These are phyloP conservation scores for Anabas testudineus DNA, from an alignment of 2,797 vertebrate genomes.

Conservation along the genomic window DNA sequence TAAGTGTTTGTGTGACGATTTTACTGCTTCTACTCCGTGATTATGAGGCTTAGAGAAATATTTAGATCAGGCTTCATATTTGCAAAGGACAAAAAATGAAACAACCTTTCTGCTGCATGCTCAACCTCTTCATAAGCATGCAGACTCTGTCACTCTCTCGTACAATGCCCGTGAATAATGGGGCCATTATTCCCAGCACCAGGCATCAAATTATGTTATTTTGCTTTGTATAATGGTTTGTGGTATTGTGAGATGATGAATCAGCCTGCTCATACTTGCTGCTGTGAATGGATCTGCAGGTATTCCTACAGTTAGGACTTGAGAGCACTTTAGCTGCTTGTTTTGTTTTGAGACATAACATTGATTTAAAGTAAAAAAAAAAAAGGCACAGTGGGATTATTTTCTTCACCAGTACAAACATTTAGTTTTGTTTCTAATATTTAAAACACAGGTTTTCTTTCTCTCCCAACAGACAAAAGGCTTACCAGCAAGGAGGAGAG, in stretches of 20 bases:
- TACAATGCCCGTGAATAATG: constrained; percentile 4
- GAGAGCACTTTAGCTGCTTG: background rate
- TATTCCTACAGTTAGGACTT: constrained; percentile 13
- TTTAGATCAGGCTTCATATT: no score
- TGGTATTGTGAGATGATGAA: constrained; percentile 21
- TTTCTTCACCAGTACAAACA: background rate
- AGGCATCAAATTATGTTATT: background rate
- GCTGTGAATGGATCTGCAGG: constrained; percentile 12
- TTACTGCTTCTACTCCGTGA: no score
- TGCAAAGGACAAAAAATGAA: no score
- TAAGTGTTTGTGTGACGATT: no score
- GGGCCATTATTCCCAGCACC: background rate
- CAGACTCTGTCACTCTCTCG: background rate
- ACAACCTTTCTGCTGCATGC: no score
- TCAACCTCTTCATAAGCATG: constrained; percentile 27
- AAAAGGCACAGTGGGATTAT: constrained; percentile 13
- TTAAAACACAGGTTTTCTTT: constrained; percentile 32
- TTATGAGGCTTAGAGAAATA: no score
- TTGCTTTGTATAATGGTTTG: constrained; percentile 2
- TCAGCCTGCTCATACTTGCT: constrained; percentile 11
- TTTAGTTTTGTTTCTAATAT: constrained; percentile 7
- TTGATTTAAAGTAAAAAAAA: background rate
- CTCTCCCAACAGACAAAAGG: constrained; percentile 77
- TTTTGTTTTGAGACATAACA: constrained; percentile 4
- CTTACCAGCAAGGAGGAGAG: constrained; percentile 70